Conservation (phyloP, 2,888 invertebrate species). For the Chrysotoxum bicinctum region DNA sequence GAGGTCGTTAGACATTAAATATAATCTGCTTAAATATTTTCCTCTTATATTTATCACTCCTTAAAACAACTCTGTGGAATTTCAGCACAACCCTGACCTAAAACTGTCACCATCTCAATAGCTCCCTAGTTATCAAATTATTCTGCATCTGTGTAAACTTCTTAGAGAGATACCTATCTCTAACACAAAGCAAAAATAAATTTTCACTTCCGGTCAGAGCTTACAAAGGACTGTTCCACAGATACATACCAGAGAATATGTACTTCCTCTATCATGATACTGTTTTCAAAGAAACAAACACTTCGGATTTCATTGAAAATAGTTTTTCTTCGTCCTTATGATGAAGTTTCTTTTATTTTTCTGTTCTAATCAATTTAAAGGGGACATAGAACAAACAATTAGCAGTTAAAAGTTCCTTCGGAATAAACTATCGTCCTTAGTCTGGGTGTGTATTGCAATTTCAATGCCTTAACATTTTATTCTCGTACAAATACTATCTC, state of each 20-base stretch:
- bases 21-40: too few species aligned
- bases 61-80: too few species aligned
- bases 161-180: background rate
- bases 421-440: slow-evolving; percentile 5
- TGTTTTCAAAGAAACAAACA: background rate
- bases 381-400: slow-evolving; percentile 19
- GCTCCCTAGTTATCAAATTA: too few species aligned
- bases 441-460: background rate
- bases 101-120: too few species aligned
- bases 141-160: background rate
- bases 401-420: slow-evolving; percentile 3
- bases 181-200: background rate
- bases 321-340: background rate
- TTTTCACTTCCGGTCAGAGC: background rate
- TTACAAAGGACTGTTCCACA: background rate
- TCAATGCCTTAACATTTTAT: slow-evolving; percentile 15
- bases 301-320: background rate
- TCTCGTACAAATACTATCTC: too few species aligned
- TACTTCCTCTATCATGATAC: background rate
- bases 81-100: too few species aligned
- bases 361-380: background rate
- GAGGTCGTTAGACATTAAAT: too few species aligned
- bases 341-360: background rate
- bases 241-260: background rate
- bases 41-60: too few species aligned